Conservation (phyloP, 2,797 vertebrate species). For the Hyperoplus lanceolatus region DNA sequence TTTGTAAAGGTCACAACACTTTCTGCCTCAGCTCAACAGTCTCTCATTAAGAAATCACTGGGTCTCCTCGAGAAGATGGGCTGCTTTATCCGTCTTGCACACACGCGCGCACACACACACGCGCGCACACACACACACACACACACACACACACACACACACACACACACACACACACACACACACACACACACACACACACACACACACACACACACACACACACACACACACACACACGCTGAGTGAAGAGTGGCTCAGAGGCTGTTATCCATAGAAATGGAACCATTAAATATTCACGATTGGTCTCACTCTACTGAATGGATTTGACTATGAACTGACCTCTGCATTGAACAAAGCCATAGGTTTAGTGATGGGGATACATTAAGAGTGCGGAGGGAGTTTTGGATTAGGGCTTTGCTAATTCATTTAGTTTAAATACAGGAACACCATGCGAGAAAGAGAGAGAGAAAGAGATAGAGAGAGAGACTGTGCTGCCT, state of each 20-base stretch:
- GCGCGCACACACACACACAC: not conserved
- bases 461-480: not conserved
- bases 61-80: conserved; percentile 16
- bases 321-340: conserved; percentile 53
- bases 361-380: conserved; percentile 37
- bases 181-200: conserved; percentile 2
- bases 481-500: conserved; percentile 9
- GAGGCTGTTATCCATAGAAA: conserved; percentile 52
- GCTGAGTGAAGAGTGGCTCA: conserved; percentile 36
- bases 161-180: conserved; percentile 4
- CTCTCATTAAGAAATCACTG: conserved; percentile 53
- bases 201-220: conserved; percentile 10
- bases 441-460: not conserved
- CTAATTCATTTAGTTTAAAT: conserved; percentile 56
- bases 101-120: conserved; percentile 9
- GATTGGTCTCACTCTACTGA: conserved; percentile 48
- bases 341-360: conserved; percentile 43
- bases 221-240: conserved; percentile 1
- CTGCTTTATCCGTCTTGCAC: not conserved
- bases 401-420: conserved; percentile 41
- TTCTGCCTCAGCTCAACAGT: conserved; percentile 31
- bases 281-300: conserved; percentile 61
- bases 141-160: not conserved
- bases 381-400: conserved; percentile 28
- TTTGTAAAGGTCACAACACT: conserved; percentile 51